Conservation (phyloP, 2,888 invertebrate species). For the Eugnorisma glareosa region DNA sequence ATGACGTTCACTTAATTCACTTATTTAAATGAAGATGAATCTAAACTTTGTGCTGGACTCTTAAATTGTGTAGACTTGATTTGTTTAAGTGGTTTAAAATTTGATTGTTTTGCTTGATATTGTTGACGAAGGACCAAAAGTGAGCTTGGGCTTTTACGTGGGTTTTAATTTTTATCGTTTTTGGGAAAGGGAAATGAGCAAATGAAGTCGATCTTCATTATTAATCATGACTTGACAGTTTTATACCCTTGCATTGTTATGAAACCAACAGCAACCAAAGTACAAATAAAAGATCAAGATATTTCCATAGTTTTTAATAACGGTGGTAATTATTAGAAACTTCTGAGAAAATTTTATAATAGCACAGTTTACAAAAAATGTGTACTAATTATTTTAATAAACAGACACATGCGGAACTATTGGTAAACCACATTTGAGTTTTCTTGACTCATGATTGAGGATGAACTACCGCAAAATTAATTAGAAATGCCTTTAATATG, state of each 20-base stretch:
- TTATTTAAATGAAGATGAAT: conserved; percentile 70
- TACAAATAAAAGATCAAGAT: background rate
- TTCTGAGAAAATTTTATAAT: background rate
- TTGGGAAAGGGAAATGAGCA: background rate
- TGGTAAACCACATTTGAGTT: conserved; percentile 1
- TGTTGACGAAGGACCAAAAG: conserved; percentile 25
- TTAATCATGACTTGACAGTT: background rate
- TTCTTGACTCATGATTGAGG: background rate
- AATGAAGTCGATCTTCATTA: conserved; percentile 12
- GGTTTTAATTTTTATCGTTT: conserved; percentile 20
- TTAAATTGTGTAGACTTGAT: conserved; percentile 66
- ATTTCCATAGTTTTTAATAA: background rate
- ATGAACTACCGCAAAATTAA: conserved; percentile 37
- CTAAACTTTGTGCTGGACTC: conserved; percentile 64
- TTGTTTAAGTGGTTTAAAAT: conserved; percentile 65
- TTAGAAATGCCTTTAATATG: background rate
- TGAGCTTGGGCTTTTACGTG: conserved; percentile 8
- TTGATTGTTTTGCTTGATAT: conserved; percentile 57
- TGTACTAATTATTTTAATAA: background rate
- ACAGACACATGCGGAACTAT: background rate
- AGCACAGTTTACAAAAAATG: background rate
- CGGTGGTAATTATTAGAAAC: background rate
- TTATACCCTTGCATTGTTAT: background rate
- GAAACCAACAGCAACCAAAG: background rate
- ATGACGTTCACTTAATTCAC: conserved; percentile 69